A percentile compares a stretch with the other conserved stretches of the same genome.
Evolutionary conservation across 2,113 vertebrate species (phyloP).

Genomic region (Tragelaphus buxtoni): DNA sequence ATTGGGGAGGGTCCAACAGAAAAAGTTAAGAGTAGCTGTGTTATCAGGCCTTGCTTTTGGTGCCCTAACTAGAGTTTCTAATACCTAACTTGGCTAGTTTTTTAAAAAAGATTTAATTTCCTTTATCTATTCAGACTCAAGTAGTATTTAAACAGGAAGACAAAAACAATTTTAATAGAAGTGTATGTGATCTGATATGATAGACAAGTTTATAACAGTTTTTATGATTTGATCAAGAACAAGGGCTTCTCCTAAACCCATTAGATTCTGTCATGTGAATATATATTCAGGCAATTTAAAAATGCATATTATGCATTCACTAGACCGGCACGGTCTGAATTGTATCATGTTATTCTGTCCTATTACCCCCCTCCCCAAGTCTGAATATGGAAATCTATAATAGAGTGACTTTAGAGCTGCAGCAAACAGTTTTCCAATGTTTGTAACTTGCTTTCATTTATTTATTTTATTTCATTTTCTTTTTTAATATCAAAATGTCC

Average conservation of each 20-base stretch:
- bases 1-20: background rate
- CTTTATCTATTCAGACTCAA: conserved; percentile 59
- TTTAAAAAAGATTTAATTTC: conserved; percentile 46
- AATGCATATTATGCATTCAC: conserved; percentile 76
- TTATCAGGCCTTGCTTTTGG: background rate
- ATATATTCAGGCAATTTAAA: conserved; percentile 79
- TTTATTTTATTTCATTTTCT: conserved; percentile 66
- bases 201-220: conserved; percentile 80
- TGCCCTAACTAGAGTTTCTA: background rate
- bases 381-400: conserved; percentile 61
- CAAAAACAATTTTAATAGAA: conserved; percentile 71
- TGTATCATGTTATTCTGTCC: conserved; percentile 69
- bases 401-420: conserved; percentile 37
- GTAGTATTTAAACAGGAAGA: conserved; percentile 69
- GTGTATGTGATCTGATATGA: conserved; percentile 72
- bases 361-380: background rate
- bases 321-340: conserved; percentile 74
- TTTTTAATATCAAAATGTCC: conserved; percentile 50
- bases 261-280: conserved; percentile 78
- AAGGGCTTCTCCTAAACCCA: conserved; percentile 76
- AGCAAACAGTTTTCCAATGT: conserved; percentile 32
- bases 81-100: background rate
- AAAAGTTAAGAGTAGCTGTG: background rate
- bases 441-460: conserved; percentile 58
- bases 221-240: conserved; percentile 82